These are phyloP conservation scores for Okamejei kenojei DNA, from an alignment of 2,797 vertebrate genomes.

Conservation along the genomic window DNA sequence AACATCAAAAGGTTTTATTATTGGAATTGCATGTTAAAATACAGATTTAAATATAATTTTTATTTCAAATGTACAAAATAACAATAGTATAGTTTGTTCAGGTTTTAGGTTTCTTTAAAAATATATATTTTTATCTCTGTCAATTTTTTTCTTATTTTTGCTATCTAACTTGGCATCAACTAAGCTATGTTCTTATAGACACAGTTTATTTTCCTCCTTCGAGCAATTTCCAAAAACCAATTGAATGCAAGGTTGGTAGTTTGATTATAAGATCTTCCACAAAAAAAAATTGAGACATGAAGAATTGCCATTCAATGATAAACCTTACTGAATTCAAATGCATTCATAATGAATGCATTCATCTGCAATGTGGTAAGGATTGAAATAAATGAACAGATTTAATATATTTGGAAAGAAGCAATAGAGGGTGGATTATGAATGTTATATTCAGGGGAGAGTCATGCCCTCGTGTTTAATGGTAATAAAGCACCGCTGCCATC, in stretches of 20 bases:
- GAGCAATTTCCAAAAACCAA: neutral
- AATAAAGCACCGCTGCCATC: neutral
- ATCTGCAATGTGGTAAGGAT: neutral
- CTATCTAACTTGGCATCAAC: neutral
- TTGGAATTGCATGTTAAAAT: too few species aligned
- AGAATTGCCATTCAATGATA: neutral
- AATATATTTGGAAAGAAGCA: conserved; percentile 7
- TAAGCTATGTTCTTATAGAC: neutral
- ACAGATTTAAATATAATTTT: too few species aligned
- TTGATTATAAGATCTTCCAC: neutral
- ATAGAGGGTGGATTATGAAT: neutral
- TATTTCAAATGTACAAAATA: too few species aligned
- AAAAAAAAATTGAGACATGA: neutral
- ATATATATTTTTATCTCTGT: neutral
- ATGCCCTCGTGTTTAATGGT: neutral
- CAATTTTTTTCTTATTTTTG: neutral
- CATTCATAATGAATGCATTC: conserved; percentile 28
- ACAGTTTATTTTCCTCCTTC: neutral
- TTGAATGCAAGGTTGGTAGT: neutral
- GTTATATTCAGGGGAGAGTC: conserved; percentile 8
- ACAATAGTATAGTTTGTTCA: too few species aligned
- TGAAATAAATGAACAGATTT: neutral
- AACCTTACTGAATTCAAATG: neutral
- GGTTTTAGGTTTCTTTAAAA: too few species aligned
- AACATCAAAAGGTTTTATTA: neutral